Evolutionary conservation across 2,797 vertebrate genomes (phyloP).

Genomic region (Rhadinocentrus ornatus): DNA sequence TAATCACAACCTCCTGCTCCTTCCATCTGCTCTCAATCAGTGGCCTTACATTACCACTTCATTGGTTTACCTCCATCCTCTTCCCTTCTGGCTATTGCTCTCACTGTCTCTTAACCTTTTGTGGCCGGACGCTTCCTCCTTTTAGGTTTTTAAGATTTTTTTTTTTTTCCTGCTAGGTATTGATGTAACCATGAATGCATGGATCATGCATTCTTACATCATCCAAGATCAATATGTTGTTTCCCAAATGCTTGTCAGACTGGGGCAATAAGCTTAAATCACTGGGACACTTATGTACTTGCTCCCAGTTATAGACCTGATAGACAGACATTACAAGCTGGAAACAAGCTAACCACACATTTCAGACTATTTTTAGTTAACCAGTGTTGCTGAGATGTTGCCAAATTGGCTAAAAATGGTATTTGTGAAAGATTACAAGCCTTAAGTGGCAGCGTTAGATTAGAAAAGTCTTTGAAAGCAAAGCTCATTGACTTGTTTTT

Average conservation of each 20-base stretch:
- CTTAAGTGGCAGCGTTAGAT: neutral
- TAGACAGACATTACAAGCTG: slow-evolving; percentile 9
- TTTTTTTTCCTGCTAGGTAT: neutral
- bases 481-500: neutral
- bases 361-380: neutral
- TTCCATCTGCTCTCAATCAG: slow-evolving; percentile 82
- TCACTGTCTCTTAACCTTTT: slow-evolving; percentile 48
- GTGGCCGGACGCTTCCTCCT: slow-evolving; percentile 25
- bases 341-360: neutral
- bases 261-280: neutral
- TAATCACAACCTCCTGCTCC: slow-evolving; percentile 78
- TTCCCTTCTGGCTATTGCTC: slow-evolving; percentile 47
- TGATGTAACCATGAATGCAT: slow-evolving; percentile 13
- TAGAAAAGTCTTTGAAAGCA: neutral
- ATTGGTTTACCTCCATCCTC: slow-evolving; percentile 54
- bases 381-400: neutral
- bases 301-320: neutral
- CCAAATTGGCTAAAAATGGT: neutral
- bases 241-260: neutral
- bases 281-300: neutral
- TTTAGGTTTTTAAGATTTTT: slow-evolving; percentile 13
- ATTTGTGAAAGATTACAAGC: neutral
- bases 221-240: slow-evolving; percentile 2
- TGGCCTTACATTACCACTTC: slow-evolving; percentile 51
- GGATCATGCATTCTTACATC: slow-evolving; percentile 11